Evolutionary conservation across 2,113 vertebrate genomes (phyloP), one percentile per base, ranked within the genome.

Genomic region (Forbesichthys agassizii): DNA sequence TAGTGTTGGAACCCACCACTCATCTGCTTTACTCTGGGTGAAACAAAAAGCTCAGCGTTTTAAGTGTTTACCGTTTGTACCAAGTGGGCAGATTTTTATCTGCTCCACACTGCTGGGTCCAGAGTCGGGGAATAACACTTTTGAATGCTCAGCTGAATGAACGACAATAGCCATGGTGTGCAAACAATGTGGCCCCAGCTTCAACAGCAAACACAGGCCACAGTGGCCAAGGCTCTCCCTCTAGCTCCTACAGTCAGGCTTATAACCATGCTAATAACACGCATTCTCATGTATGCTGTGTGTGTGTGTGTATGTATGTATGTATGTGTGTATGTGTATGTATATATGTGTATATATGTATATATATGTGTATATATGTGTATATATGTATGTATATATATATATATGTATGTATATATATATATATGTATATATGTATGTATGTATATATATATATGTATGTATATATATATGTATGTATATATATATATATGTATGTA

Each of bases 51-150:
- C 86, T 95, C 92, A 93, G 91, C 90, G 33, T 88, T 92, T 95
- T 88, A 89, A 91, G 86, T 89, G 85, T 89, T 89, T 84, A 88
- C 78, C 78, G 77, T 90, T 90, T 91, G 90, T 83, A 91, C 91
- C 84, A 89, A 90, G 88, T 90, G 86, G 79, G 90, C 92, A 94
- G 93, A 94, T 94, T 95, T 94, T 93, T 94, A 94, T 94, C 91
- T 90, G 69, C 72, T 85, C 77, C 77, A 76, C 75, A 70, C 78
- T 79, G 57, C 63, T 84, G 82, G 88, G 72, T 84, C 80, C 82
- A 90, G 85, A 90, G 88, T 77, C 81, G 82, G 92, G 89, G 84
- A 90, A 93, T 93, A 91, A 90, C 88, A 69, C 89, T 89, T 90
- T 88, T 93, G 91, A 91, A 86, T 90, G 90, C 88, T 93, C 92